Percentiles rank a stretch among this genome's conserved stretches.
Evolutionary conservation across 2,113 vertebrate species (phyloP).

Genomic region (Corydoras sp.): DNA sequence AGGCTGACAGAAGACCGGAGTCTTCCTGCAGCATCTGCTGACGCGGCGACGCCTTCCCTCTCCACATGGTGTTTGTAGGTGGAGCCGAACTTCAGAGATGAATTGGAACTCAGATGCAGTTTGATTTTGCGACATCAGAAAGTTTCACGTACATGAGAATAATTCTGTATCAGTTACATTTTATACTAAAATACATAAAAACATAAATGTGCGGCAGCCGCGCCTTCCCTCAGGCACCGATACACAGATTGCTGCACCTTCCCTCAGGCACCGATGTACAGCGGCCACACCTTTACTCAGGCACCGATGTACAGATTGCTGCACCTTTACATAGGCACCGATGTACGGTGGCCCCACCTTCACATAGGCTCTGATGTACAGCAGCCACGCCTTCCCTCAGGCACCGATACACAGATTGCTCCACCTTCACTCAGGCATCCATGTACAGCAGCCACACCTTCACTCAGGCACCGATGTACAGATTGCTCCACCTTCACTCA

Average conservation of each 20-base stretch:
- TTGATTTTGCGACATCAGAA: too few species aligned
- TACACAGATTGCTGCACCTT: background rate
- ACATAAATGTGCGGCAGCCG: too few species aligned
- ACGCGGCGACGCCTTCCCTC: constrained; percentile 9
- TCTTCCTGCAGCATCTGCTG: constrained; percentile 15
- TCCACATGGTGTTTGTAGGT: background rate
- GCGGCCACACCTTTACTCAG: background rate
- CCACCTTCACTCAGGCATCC: background rate
- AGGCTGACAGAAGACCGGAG: background rate
- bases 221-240: background rate
- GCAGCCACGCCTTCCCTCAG: background rate
- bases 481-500: too few species aligned
- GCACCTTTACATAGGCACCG: background rate
- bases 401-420: background rate
- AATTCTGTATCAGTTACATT: too few species aligned
- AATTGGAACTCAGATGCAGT: background rate
- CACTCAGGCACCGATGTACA: background rate
- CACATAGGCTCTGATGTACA: background rate
- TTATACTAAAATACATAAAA: too few species aligned
- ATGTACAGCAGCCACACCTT: background rate
- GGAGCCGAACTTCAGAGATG: background rate
- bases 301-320: background rate
- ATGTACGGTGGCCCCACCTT: background rate
- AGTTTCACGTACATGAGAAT: too few species aligned
- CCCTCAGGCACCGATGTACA: background rate